Percentiles rank a stretch among this genome's conserved stretches.
phyloP scores from a whole-genome alignment of 2,113 vertebrate genomes.

The Apodemus sylvaticus region DNA sequence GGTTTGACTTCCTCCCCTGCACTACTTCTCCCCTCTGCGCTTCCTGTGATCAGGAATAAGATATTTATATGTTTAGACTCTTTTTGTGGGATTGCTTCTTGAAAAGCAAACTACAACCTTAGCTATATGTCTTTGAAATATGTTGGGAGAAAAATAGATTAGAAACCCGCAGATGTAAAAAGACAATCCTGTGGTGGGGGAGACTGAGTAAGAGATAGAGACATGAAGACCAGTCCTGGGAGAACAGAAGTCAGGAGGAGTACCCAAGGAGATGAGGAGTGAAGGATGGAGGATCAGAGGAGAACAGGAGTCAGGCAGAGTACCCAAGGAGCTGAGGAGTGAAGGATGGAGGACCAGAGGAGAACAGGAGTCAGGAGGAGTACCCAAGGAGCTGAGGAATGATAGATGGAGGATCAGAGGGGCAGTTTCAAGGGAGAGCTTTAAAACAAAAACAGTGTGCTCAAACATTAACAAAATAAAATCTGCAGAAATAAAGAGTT shows the following conservation, averaged over 20 bases:
- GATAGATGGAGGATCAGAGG: neutral
- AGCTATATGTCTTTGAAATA: neutral
- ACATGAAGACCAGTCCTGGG: neutral
- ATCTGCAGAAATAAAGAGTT: neutral
- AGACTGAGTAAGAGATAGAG: neutral
- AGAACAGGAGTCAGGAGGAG: neutral
- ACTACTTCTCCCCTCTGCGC: neutral
- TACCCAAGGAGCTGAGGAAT: neutral
- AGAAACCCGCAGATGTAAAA: neutral
- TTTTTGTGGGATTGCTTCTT: neutral
- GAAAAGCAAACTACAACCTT: neutral
- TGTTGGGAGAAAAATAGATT: neutral
- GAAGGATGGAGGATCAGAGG: fast-evolving
- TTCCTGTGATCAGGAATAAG: conserved; percentile 31
- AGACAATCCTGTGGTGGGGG: neutral
- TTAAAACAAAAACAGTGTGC: neutral
- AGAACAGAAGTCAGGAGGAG: neutral
- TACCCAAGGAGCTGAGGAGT: neutral
- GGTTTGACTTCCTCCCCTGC: neutral
- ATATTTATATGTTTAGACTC: neutral
- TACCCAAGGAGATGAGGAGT: neutral
- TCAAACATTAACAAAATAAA: neutral
- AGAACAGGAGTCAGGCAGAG: neutral
- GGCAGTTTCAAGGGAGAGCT: neutral
- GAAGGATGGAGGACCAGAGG: no score